phyloP scores from a whole-genome alignment of 2,888 invertebrate species.

The Trachelus troglodyta region DNA sequence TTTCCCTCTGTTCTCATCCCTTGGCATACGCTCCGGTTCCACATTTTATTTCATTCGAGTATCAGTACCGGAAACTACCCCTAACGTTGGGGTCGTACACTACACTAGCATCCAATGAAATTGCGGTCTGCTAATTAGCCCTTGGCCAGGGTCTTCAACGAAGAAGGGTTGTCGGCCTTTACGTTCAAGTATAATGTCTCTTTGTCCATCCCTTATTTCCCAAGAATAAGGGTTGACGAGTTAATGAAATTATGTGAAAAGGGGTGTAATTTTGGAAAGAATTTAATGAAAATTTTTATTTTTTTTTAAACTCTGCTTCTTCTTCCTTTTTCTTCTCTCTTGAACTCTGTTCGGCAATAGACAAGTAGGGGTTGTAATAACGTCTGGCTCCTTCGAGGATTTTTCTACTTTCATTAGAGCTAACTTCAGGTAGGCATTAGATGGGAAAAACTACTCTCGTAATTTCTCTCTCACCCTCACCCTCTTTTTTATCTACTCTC shows the following conservation, averaged over 20 bases:
- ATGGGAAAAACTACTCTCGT: conserved; percentile 1
- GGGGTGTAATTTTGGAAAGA: background rate
- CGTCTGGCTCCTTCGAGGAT: background rate
- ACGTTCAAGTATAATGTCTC: background rate
- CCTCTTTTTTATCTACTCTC: background rate
- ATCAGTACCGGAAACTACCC: background rate
- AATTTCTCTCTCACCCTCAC: background rate
- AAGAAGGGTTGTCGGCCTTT: background rate
- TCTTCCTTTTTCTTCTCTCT: background rate
- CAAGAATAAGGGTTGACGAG: background rate
- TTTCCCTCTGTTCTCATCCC: background rate
- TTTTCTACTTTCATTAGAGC: background rate
- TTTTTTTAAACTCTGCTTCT: background rate
- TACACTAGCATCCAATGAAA: background rate
- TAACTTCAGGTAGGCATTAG: background rate
- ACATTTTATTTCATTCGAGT: background rate
- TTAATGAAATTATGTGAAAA: background rate
- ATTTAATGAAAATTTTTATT: background rate
- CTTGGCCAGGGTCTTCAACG: background rate
- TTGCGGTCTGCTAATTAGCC: background rate
- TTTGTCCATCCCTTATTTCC: background rate
- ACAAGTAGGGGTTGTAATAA: background rate
- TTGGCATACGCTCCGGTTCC: background rate
- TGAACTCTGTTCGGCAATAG: background rate
- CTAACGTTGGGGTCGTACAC: background rate